Percentiles rank a stretch among this genome's conserved stretches.
Evolutionary conservation across 2,113 vertebrate species (phyloP).

Genomic region (Lanius collurio): DNA sequence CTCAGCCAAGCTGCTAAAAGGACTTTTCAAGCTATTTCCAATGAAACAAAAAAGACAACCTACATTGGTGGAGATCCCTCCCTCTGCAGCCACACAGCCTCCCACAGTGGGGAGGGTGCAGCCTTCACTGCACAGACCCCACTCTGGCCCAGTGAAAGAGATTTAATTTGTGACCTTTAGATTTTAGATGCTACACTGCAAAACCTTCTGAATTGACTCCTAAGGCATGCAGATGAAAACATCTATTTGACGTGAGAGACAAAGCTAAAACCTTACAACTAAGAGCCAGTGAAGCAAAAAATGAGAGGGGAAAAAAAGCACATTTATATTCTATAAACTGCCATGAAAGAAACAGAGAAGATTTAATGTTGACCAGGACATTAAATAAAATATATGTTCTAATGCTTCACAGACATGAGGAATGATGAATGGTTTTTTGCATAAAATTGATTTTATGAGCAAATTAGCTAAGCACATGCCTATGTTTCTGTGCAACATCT

Average conservation of each 20-base stretch:
- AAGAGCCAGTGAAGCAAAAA: neutral
- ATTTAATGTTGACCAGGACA: neutral
- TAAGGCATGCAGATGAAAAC: neutral
- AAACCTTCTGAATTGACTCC: neutral
- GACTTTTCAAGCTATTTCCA: neutral
- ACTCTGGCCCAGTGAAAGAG: neutral
- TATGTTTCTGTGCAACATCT: neutral
- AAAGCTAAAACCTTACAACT: neutral
- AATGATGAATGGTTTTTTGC: neutral
- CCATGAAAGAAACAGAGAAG: neutral
- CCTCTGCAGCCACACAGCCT: neutral
- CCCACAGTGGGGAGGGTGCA: neutral
- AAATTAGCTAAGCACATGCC: neutral
- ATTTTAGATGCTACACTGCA: neutral
- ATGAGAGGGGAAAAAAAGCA: neutral
- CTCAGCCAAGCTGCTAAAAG: neutral
- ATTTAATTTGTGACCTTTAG: neutral
- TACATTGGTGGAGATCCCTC: neutral
- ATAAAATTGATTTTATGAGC: neutral
- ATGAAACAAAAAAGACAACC: neutral
- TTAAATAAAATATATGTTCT: neutral
- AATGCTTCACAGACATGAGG: neutral
- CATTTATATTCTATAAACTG: neutral
- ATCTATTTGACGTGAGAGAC: neutral
- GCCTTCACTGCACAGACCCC: rapidly evolving